Percentiles rank a stretch among this genome's conserved stretches.
Conservation (phyloP, 30 jellyfish, hydroid and myxozoan species). For the Hydractinia symbiolongicarpus region DNA sequence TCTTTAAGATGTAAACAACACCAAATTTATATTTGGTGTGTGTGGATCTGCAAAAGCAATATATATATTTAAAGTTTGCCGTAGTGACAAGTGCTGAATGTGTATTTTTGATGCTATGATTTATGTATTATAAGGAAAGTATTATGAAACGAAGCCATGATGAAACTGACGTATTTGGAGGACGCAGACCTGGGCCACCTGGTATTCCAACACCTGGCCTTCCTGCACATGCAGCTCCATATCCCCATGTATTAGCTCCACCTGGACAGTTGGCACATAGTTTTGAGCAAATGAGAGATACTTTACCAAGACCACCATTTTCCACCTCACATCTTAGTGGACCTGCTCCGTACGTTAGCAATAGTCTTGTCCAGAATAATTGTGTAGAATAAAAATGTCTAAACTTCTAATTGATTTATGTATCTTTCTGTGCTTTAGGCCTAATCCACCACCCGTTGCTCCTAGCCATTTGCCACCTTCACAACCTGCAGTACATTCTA, state of each 20-base stretch:
- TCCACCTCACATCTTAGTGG: constrained; percentile 49
- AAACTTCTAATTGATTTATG: not conserved
- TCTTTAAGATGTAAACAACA: too few relatives aligned
- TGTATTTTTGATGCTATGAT: too few relatives aligned
- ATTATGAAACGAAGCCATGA: constrained; percentile 42
- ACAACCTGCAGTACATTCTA: not conserved
- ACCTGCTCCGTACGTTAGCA: constrained; percentile 49
- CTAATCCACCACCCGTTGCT: constrained; percentile 6
- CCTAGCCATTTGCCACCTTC: constrained; percentile 7
- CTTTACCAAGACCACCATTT: constrained; percentile 65
- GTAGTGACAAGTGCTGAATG: too few relatives aligned
- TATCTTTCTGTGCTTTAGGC: not conserved
- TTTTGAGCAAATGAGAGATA: constrained; percentile 38
- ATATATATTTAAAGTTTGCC: too few relatives aligned
- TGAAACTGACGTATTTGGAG: constrained; percentile 25
- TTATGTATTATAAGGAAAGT: too few relatives aligned
- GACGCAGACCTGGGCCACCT: constrained; percentile 27
- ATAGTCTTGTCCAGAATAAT: not conserved
- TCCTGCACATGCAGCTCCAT: constrained; percentile 8
- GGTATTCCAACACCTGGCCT: constrained; percentile 12
- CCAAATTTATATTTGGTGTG: too few relatives aligned
- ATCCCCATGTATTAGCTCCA: constrained; percentile 19
- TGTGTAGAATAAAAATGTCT: not conserved
- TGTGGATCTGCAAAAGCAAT: too few relatives aligned
- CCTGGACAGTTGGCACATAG: constrained; percentile 32